Conservation (phyloP, 2,888 invertebrate genomes). For the Anarsia innoxiella region DNA sequence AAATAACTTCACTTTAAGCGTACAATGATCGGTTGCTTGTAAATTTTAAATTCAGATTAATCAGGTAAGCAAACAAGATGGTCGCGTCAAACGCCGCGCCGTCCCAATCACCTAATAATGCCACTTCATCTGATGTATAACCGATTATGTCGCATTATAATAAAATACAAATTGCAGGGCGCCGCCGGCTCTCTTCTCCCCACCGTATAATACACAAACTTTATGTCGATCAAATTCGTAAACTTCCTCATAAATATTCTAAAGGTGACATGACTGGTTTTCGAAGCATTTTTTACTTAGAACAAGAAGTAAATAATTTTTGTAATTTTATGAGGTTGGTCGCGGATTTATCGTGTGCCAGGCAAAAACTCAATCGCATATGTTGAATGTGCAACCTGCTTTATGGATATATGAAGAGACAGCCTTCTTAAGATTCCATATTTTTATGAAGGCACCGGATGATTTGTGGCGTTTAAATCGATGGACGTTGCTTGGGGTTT, state of each 20-base stretch:
- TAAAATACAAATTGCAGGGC: constrained; percentile 32
- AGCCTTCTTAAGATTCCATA: too few species aligned
- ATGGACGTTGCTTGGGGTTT: too few species aligned
- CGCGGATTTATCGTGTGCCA: constrained; percentile 19
- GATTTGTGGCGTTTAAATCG: too few species aligned
- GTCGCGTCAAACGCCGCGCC: constrained; percentile 36
- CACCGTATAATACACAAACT: constrained; percentile 13
- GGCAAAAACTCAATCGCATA: constrained; percentile 7
- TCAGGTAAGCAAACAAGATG: constrained; percentile 40
- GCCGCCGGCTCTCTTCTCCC: constrained; percentile 16
- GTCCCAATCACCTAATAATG: constrained; percentile 31
- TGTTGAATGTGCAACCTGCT: too few species aligned
- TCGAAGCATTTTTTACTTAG: constrained; percentile 30
- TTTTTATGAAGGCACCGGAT: too few species aligned
- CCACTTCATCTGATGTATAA: constrained; percentile 27
- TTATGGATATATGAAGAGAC: too few species aligned
- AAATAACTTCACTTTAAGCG: too few species aligned
- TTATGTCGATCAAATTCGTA: constrained; percentile 23
- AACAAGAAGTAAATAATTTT: constrained; percentile 22
- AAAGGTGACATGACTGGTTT: constrained; percentile 30
- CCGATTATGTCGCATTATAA: constrained; percentile 34
- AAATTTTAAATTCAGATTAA: constrained; percentile 43
- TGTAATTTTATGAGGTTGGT: constrained; percentile 26
- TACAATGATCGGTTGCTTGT: constrained; percentile 21
- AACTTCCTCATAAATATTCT: constrained; percentile 37